Conservation (phyloP, 1,140 invertebrate species). For the Drosophila persimilis region DNA sequence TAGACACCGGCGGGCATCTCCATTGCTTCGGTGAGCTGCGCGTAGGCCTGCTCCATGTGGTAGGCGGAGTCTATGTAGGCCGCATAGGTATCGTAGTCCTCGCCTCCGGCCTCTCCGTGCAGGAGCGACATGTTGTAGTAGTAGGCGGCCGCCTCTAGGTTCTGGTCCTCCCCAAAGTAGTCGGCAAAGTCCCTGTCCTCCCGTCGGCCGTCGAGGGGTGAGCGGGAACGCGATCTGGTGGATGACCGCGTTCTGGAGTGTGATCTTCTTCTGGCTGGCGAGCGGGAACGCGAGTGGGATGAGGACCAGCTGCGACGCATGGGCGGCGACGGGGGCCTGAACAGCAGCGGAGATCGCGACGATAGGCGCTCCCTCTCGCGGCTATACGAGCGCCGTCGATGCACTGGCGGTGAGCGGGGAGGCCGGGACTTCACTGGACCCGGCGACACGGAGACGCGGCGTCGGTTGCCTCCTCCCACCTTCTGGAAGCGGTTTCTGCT, state of each 20-base stretch:
- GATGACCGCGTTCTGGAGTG: slow-evolving; percentile 43
- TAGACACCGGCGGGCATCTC: slow-evolving; percentile 1
- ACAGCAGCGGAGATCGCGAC: slow-evolving; percentile 73
- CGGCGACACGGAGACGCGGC: slow-evolving; percentile 50
- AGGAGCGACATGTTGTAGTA: slow-evolving; percentile 71
- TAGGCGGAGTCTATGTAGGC: slow-evolving; percentile 71
- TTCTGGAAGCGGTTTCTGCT: slow-evolving; percentile 26
- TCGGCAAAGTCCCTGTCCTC: slow-evolving; percentile 24
- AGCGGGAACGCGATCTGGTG: slow-evolving; percentile 26
- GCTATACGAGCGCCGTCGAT: slow-evolving; percentile 56
- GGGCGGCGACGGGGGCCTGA: slow-evolving; percentile 78
- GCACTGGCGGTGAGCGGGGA: slow-evolving; percentile 61
- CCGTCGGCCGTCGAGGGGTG: slow-evolving; percentile 11
- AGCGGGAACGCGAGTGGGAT: slow-evolving; percentile 20
- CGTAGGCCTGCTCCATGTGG: slow-evolving; percentile 64
- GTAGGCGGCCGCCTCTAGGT: slow-evolving; percentile 57
- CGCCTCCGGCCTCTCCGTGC: slow-evolving; percentile 42
- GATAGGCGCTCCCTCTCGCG: slow-evolving; percentile 45
- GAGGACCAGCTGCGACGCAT: slow-evolving; percentile 70
- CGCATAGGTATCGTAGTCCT: slow-evolving; percentile 60
- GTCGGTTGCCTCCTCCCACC: slow-evolving; percentile 8
- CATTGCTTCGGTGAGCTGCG: slow-evolving; percentile 59
- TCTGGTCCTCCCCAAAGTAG: slow-evolving; percentile 61
- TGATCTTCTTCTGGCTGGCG: slow-evolving; percentile 48
- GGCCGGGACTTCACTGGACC: slow-evolving; percentile 48